Evolutionary conservation across 1,140 invertebrate genomes (phyloP), one percentile per base, ranked within the genome.

Genomic region (Bombus pyrosoma): DNA sequence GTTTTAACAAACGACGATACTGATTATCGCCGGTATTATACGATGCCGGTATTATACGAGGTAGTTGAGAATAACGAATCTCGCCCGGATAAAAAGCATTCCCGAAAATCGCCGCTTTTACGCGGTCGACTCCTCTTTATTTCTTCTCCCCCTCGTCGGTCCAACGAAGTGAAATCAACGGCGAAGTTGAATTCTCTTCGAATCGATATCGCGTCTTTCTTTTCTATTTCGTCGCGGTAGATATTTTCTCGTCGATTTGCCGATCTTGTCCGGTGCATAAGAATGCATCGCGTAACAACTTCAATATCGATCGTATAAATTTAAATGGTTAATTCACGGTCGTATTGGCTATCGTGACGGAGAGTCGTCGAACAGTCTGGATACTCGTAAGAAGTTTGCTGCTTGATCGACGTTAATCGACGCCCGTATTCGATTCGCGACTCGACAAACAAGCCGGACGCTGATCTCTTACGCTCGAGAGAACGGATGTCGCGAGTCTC

Each of bases 231-330:
- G n/a, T 34, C 32, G 64, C 62, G n/a, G 4, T 28, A 66, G 5
- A 32, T n/a, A 9, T 32, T 15, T 32, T 32, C 64, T 66, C 62
- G n/a, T 15, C 62, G n/a, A 15, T 64, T 64, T 5, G 5, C 12
- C 62, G n/a, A 13, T 32, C 10, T 5, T 1, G 28, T 3, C n/a
- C 12, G 32, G 6, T 22, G 71, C 41, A 75, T 82, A 72, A n/a
- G 53, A 53, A 83, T 75, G 22, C 57, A 39, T 43, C 25, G 41
- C 10, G 22, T n/a, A 80, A 81, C 72, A 9, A 37, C 22, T 74
- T 5, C 83, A 77, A 86, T 88, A 89, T 89, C 86, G 84, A 89
- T 89, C 80, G 79, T 83, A 89, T 89, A 89, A 89, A 89, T 89
- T 86, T 89, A 78, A 89, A 88, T 89, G 78, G 79, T 82, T 80